Evolutionary conservation across 1,140 invertebrate species (phyloP), one percentile per base, ranked within the genome.

Genomic region (Sycobia sp.): DNA sequence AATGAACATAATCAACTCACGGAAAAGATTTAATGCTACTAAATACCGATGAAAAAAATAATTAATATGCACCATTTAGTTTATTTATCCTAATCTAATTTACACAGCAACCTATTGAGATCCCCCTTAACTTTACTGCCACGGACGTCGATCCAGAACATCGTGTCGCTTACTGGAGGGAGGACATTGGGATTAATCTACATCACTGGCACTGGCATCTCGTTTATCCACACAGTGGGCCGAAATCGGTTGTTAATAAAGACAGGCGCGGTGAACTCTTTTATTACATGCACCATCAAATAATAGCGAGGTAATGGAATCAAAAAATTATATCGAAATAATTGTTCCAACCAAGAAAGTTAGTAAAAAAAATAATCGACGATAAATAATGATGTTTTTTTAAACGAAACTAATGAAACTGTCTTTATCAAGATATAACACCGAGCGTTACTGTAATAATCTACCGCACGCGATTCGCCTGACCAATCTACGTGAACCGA

Each of bases 201-300:
- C 88, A 89, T 75, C 90, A 95, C 71, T 95, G 92, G 92, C 91
- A 94, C 77, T 91, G 87, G 91, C 91, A 93, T 77, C 79, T 92
- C 56, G 88, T 92, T 3, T 92, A 92, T 71, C 90, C 91, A 1
- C 88, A 88, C 70, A 86, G 88, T 59, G 84, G 85, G 1, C 74
- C 83, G 13, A 76, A 81, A 47, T 67, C 63, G 3, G 79, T 84
- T 25, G 83, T 86, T 10, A 77, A 80, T 47, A 85, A 85, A 54
- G 86, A 87, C 68, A 75, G 86, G 55, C 83, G 85, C 29, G 86
- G 86, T 4, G 86, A 87, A 71, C 72, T 87, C 0, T 87, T 87
- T 70, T 87, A 84, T 62, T 87, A 86, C 67, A 86, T 86, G 85
- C 85, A 87, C 53, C 76, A 85, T 32, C 85, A 86, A 69, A 79